Conservation (phyloP, 2,888 invertebrate species). For the Xanthostigma xanthostigma region DNA sequence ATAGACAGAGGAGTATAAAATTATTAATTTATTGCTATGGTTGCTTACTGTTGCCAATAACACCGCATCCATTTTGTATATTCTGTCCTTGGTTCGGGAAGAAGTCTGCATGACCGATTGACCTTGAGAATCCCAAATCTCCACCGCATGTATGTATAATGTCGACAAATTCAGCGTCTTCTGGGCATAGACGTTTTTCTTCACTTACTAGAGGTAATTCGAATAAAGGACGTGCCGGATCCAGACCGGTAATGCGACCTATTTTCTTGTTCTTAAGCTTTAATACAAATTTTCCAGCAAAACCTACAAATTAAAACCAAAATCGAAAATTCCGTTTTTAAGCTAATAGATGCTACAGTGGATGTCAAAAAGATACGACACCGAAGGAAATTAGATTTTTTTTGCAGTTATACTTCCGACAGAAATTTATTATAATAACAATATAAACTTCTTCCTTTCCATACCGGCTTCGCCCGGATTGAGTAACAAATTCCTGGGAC, state of each 20-base stretch:
- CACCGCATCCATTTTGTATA: slow-evolving; percentile 36
- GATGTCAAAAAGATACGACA: no score
- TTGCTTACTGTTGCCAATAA: background rate
- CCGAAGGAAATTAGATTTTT: no score
- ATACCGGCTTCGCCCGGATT: no score
- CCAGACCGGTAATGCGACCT: slow-evolving; percentile 26
- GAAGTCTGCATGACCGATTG: slow-evolving; percentile 40
- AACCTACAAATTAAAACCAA: slow-evolving; percentile 17
- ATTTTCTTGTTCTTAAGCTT: slow-evolving; percentile 13
- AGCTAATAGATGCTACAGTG: no score
- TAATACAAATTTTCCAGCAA: slow-evolving; percentile 16
- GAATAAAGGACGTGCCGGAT: slow-evolving; percentile 29
- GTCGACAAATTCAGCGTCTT: slow-evolving; percentile 42
- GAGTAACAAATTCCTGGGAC: no score
- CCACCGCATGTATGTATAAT: slow-evolving; percentile 45
- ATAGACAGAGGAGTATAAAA: no score
- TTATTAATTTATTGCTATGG: background rate
- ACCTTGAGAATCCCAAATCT: slow-evolving; percentile 33
- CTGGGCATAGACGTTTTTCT: slow-evolving; percentile 25
- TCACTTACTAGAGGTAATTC: slow-evolving; percentile 16
- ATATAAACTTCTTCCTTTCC: no score
- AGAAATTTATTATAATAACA: no score
- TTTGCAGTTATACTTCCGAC: no score
- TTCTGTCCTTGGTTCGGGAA: slow-evolving; percentile 38
- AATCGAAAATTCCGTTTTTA: no score